Evolutionary conservation across 2,888 invertebrate species (phyloP), one percentile per base, ranked within the genome.

Genomic region (Napeogenes sylphis): DNA sequence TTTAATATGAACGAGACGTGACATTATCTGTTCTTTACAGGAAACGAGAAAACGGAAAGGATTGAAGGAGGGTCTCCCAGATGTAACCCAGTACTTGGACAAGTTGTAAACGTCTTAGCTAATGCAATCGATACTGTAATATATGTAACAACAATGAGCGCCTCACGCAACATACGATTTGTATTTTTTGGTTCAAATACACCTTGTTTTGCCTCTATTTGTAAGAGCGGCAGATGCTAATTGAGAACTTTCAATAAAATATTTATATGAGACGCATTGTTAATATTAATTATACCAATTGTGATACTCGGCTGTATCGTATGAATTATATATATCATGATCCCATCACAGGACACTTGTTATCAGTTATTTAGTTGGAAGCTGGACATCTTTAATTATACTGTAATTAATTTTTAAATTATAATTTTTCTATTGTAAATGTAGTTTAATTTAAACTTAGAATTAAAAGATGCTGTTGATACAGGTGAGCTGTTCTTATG

Each of bases 1-100:
- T 2, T 53, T 30, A 21, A 32, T 51, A 12, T 30, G 8, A 30
- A n/a, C 30, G 14, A 21, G 14, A 33, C 6, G 3, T 42, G n/a
- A 55, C 14, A 45, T 10, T 13, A n/a, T 45, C 53, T 45, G 76
- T 76, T 71, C 66, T 72, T 89, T 91, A 56, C 91, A 95, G 93
- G 98, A 98, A 63, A 99, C 97, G 76, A 96, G 99, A 87, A 99
- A 99, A 92, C 95, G 99, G 91, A 99, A 99, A 94, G 99, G 99
- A 90, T 93, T 99, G 83, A 99, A 99, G 92, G 99, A 99, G 84
- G 97, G 97, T 86, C 94, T 99, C 75, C 99, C 99, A 79, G 97
- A 97, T 84, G 93, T 99, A 82, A 91, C 95, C 82, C 95, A 97
- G 93, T 99, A 98, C 91, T 92, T 99, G 92, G 99, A 99, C 94